phyloP scores from a whole-genome alignment of 2,113 vertebrate genomes.

The Polypterus bichir region DNA sequence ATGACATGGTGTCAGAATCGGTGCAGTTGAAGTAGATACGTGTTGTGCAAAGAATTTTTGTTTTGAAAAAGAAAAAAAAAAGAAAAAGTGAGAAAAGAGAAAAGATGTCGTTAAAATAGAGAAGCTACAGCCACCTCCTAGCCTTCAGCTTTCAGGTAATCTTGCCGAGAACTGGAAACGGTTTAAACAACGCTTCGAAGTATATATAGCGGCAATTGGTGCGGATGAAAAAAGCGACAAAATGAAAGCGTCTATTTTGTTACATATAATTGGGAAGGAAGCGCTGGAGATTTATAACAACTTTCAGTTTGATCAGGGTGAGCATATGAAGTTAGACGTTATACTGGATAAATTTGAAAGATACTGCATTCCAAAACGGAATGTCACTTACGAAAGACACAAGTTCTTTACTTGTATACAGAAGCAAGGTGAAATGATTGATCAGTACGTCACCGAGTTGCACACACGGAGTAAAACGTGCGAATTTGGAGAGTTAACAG shows the following conservation, averaged over 20 bases:
- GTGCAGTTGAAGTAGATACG: too few relatives aligned
- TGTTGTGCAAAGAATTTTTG: too few relatives aligned
- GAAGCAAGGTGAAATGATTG: background rate
- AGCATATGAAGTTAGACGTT: background rate
- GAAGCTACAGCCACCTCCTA: too few relatives aligned
- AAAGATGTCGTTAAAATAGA: too few relatives aligned
- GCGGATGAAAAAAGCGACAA: background rate
- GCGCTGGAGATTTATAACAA: background rate
- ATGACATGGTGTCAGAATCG: too few relatives aligned
- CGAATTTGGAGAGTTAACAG: background rate
- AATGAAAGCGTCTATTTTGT: background rate
- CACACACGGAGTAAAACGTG: background rate
- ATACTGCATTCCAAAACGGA: background rate
- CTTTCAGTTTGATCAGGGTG: background rate
- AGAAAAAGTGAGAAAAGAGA: too few relatives aligned
- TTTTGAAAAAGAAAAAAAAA: too few relatives aligned
- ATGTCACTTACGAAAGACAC: background rate
- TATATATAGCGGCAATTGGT: background rate
- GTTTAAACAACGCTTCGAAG: background rate
- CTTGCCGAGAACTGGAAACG: background rate
- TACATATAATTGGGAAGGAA: background rate
- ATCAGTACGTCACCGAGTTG: background rate
- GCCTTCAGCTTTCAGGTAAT: background rate
- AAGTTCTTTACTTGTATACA: background rate
- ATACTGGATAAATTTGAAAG: background rate